phyloP scores from a whole-genome alignment of 1,140 invertebrate genomes.

The Drosophila setifemur region DNA sequence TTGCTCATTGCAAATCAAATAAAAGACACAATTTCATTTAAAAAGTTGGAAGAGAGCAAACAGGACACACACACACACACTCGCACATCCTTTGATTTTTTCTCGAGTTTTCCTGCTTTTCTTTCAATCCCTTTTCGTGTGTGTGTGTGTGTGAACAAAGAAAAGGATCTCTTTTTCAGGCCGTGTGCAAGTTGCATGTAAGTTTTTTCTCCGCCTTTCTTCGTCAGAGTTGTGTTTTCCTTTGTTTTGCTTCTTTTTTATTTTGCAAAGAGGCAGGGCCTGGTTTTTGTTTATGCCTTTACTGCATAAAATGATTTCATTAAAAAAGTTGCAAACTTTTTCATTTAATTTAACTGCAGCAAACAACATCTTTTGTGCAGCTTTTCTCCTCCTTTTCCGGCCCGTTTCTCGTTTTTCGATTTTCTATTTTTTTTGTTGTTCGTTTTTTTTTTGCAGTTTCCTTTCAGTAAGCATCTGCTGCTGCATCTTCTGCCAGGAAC shows the following conservation, averaged over 20 bases:
- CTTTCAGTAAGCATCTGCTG: slow-evolving; percentile 45
- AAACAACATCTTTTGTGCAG: slow-evolving; percentile 73
- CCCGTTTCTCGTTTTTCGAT: slow-evolving; percentile 10
- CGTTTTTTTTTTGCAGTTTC: slow-evolving; percentile 24
- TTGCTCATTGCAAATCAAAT: slow-evolving; percentile 49
- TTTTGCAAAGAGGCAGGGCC: background rate
- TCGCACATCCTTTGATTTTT: slow-evolving; percentile 27
- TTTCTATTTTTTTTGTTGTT: too few relatives aligned
- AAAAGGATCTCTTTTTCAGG: slow-evolving; percentile 17
- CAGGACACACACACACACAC: slow-evolving; percentile 14
- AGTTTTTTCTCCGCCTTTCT: slow-evolving; percentile 52
- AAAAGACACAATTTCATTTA: slow-evolving; percentile 55
- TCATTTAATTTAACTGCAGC: slow-evolving; percentile 80
- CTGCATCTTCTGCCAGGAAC: slow-evolving; percentile 40
- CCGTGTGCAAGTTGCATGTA: slow-evolving; percentile 62
- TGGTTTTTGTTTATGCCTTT: slow-evolving; percentile 65
- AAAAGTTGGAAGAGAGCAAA: slow-evolving; percentile 43
- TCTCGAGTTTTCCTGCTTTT: background rate
- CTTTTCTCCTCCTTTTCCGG: slow-evolving; percentile 16
- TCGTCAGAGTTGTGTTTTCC: slow-evolving; percentile 41
- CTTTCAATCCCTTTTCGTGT: background rate
- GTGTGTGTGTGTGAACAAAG: background rate
- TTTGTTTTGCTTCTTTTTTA: slow-evolving; percentile 66
- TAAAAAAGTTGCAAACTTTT: slow-evolving; percentile 81
- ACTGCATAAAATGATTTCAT: slow-evolving; percentile 79